Conservation (phyloP, 2,888 invertebrate genomes). For the Cephalotes varians region DNA sequence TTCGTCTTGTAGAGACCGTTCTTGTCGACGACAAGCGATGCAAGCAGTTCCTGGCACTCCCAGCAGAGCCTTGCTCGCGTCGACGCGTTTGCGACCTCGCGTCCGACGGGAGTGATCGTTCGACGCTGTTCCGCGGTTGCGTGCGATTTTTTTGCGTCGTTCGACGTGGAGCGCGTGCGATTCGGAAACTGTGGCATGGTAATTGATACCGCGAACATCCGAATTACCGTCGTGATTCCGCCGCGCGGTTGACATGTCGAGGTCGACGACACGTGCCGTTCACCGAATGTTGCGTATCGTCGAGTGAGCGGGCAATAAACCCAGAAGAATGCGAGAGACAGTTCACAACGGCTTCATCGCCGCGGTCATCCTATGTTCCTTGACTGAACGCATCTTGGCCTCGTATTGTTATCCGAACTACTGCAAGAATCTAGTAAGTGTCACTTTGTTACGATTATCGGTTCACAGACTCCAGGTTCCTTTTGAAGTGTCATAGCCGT, state of each 20-base stretch:
- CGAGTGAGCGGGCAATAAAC: slow-evolving; percentile 41
- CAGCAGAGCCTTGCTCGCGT: slow-evolving; percentile 37
- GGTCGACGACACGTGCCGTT: background rate
- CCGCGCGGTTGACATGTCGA: slow-evolving; percentile 26
- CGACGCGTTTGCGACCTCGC: slow-evolving; percentile 2
- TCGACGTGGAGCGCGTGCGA: background rate
- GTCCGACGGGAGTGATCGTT: background rate
- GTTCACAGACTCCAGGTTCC: no score
- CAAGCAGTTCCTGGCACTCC: slow-evolving; percentile 13
- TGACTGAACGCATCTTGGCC: slow-evolving; percentile 55
- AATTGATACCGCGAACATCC: background rate
- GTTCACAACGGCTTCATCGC: slow-evolving; percentile 60
- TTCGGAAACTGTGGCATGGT: background rate
- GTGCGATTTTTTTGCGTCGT: background rate
- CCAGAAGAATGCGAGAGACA: slow-evolving; percentile 70
- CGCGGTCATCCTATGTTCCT: slow-evolving; percentile 67
- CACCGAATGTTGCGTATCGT: background rate
- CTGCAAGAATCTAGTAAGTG: slow-evolving; percentile 78
- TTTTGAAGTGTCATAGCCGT: background rate
- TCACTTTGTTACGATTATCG: background rate
- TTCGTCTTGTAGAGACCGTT: background rate
- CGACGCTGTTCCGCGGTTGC: background rate
- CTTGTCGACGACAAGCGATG: slow-evolving; percentile 25
- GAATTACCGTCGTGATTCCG: background rate
- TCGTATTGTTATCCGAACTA: slow-evolving; percentile 79